Conservation (phyloP, 2,113 vertebrate species). For the Ifrita kowaldi region DNA sequence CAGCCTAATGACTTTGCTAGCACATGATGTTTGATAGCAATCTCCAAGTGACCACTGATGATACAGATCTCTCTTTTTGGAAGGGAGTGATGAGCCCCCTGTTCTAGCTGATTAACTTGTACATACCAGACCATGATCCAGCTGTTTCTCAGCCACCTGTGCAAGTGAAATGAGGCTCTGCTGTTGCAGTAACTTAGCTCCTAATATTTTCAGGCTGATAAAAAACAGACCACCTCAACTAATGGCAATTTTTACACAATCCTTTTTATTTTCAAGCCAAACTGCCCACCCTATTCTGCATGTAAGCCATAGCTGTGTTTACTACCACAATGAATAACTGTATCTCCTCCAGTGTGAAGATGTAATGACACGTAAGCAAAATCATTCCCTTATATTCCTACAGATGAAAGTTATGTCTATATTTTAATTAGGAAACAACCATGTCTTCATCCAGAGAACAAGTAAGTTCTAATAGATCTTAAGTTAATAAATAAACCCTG, state of each 20-base stretch:
- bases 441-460: not conserved
- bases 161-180: not conserved
- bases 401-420: not conserved
- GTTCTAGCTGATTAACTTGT: not conserved
- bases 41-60: not conserved
- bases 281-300: not conserved
- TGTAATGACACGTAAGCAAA: not conserved
- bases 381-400: not conserved
- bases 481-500: not conserved
- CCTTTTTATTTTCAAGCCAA: not conserved
- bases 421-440: not conserved
- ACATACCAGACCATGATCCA: not conserved
- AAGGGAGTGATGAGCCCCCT: not conserved
- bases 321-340: not conserved
- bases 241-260: not conserved
- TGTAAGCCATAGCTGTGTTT: not conserved
- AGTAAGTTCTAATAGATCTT: not conserved
- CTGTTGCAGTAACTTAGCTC: not conserved
- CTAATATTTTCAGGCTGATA: not conserved
- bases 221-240: not conserved
- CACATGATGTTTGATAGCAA: not conserved
- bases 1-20: not conserved
- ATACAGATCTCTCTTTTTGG: not conserved
- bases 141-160: not conserved
- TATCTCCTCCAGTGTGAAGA: not conserved